These are phyloP conservation scores for Labia minor DNA, from an alignment of 2,888 invertebrate species.

Conservation along the genomic window DNA sequence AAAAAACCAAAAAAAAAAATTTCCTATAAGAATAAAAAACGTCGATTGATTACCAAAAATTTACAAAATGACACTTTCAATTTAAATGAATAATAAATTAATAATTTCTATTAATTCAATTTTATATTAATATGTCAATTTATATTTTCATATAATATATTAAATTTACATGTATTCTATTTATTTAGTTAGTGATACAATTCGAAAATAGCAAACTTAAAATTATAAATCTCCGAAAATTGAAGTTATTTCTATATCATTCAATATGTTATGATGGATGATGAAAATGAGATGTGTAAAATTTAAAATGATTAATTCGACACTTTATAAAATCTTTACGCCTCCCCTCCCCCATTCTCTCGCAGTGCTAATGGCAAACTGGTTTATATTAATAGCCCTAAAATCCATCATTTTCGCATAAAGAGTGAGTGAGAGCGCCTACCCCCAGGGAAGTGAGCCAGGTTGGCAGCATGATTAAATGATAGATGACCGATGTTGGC, in stretches of 20 bases:
- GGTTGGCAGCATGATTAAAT: slow-evolving; percentile 13
- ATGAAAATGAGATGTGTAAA: background rate
- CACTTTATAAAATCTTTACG: background rate
- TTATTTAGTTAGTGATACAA: too few species aligned
- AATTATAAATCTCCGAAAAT: too few species aligned
- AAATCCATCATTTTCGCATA: background rate
- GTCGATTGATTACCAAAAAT: too few species aligned
- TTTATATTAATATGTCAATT: too few species aligned
- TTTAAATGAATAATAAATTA: too few species aligned
- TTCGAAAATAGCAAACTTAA: too few species aligned
- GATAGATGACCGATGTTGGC: slow-evolving; percentile 13
- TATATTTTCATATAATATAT: too few species aligned
- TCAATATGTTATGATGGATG: background rate
- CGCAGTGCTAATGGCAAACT: slow-evolving; percentile 2
- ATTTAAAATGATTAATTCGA: background rate
- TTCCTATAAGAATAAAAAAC: too few species aligned
- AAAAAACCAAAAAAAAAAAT: too few species aligned
- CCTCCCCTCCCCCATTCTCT: background rate
- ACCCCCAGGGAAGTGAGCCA: background rate
- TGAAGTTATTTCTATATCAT: background rate
- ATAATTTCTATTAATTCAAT: too few species aligned
- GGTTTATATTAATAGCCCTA: background rate
- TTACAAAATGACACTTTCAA: too few species aligned
- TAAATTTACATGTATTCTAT: too few species aligned
- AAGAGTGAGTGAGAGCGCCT: background rate